Base-by-base conservation (phyloP, 2,113 vertebrate genomes). In the Puntigrus tetrazona region DNA sequence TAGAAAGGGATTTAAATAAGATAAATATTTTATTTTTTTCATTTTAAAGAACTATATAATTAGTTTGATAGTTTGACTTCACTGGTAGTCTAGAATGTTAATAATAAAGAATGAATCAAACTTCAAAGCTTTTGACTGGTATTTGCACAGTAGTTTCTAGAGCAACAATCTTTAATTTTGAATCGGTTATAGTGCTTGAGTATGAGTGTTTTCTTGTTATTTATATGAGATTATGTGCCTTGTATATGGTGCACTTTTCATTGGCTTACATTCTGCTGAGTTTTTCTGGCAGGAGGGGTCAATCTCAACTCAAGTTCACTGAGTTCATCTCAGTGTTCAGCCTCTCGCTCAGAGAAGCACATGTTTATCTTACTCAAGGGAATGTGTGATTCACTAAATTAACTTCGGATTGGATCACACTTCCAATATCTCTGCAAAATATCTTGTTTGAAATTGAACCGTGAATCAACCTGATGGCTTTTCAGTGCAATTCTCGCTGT, bases 391-490 rank as follows among this genome's bases (percentile, higher is more conserved):
- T 47, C 25, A 13, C 27, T 67, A 67, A 50, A 82, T 82, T 55
- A 82, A 55, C 63, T 82, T 70, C 10, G 31, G 22, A 69, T 52
- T 55, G 29, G 41, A 45, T 47, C 59, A 67, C 41, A 50, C 59
- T 34, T 41, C 36, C 52, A 59, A 67, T 69, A 81, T 70, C 45
- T 38, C 65, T 9, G 22, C 16, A 16, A 57, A 34, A 55, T 52
- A 52, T 70, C 45, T 82, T 36, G 63, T 20, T 27, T 70, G 13
- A 82, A 25, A 82, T 52, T 50, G 65, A 82, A 55, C 45, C 65
- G 31, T 82, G 63, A n/a, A 82, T 80, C 78, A 80, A 80, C 31
- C 41, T 47, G 27, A 80, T 80, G 38, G 57, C 41, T 38, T 78
- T 78, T 61, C 55, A 41, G 22, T 61, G 52, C 34, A 55, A 50